These are phyloP conservation scores for Bellardia pandia DNA, from an alignment of 2,888 invertebrate genomes.

Conservation along the genomic window DNA sequence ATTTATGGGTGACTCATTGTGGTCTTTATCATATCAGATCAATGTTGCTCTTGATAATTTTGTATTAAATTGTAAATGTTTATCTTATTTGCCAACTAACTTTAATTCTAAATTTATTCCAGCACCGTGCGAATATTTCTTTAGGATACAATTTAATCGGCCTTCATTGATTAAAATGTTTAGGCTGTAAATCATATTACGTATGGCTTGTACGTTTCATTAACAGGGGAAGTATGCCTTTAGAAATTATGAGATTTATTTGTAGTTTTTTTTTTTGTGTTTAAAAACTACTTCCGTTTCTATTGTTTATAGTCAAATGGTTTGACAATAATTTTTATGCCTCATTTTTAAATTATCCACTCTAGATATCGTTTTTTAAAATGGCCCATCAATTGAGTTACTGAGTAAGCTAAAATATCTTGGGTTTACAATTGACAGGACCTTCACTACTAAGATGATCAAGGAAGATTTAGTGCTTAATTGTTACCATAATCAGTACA, in stretches of 20 bases:
- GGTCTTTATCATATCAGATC: background rate
- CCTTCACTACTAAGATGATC: no score
- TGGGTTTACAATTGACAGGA: no score
- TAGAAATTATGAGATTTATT: background rate
- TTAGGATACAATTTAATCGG: slow-evolving; percentile 18
- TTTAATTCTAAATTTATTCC: background rate
- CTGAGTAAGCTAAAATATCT: no score
- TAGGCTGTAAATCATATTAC: slow-evolving; percentile 60
- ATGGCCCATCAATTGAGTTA: no score
- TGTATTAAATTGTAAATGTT: background rate
- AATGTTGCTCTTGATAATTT: background rate
- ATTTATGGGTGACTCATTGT: slow-evolving; percentile 33
- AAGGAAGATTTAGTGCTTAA: no score
- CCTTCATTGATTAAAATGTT: slow-evolving; percentile 47
- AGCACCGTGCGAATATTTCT: slow-evolving; percentile 27
- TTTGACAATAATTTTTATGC: no score
- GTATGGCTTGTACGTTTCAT: slow-evolving; percentile 13
- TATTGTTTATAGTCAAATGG: no score
- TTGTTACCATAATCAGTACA: no score
- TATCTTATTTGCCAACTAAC: background rate
- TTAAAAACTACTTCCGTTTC: background rate
- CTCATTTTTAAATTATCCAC: no score
- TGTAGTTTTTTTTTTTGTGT: no score
- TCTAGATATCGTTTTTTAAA: no score
- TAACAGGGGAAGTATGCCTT: background rate